Conservation (phyloP, 1,140 invertebrate genomes). For the Drosophila mojavensis region DNA sequence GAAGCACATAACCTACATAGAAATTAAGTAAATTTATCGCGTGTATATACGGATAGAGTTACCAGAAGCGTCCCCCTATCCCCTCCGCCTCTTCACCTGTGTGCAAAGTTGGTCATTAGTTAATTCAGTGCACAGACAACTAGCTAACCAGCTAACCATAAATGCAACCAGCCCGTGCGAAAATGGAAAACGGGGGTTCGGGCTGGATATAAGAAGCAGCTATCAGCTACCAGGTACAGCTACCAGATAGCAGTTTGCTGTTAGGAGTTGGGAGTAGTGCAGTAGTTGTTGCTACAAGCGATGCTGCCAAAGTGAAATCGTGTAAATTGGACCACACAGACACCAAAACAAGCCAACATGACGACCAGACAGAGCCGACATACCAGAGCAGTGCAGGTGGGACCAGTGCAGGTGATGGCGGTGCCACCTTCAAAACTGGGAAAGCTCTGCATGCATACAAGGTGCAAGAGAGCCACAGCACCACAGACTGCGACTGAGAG, state of each 20-base stretch:
- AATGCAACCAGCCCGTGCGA: constrained; percentile 44
- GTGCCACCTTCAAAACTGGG: constrained; percentile 47
- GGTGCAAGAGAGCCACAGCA: constrained; percentile 21
- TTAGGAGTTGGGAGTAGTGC: neutral
- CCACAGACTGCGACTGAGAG: constrained; percentile 34
- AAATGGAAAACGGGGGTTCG: neutral
- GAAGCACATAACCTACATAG: constrained; percentile 44
- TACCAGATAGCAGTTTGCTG: no score
- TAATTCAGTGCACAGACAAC: constrained; percentile 73
- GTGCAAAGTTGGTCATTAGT: constrained; percentile 69
- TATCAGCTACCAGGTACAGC: constrained; percentile 24
- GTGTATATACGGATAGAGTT: constrained; percentile 15
- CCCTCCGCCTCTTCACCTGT: neutral
- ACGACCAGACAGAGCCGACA: constrained; percentile 24
- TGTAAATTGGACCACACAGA: constrained; percentile 80
- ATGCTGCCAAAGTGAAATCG: constrained; percentile 71
- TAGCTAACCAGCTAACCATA: constrained; percentile 71
- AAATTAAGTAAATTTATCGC: constrained; percentile 66
- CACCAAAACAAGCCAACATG: constrained; percentile 51
- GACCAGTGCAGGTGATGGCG: neutral
- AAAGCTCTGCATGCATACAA: constrained; percentile 54
- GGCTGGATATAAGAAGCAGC: constrained; percentile 32
- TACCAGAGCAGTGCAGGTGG: neutral
- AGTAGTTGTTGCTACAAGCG: constrained; percentile 15
- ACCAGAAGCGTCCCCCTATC: constrained; percentile 22